Percentiles rank a stretch among this genome's conserved stretches.
Evolutionary conservation across 2,113 vertebrate genomes (phyloP).

Genomic region (Scophthalmus maximus): DNA sequence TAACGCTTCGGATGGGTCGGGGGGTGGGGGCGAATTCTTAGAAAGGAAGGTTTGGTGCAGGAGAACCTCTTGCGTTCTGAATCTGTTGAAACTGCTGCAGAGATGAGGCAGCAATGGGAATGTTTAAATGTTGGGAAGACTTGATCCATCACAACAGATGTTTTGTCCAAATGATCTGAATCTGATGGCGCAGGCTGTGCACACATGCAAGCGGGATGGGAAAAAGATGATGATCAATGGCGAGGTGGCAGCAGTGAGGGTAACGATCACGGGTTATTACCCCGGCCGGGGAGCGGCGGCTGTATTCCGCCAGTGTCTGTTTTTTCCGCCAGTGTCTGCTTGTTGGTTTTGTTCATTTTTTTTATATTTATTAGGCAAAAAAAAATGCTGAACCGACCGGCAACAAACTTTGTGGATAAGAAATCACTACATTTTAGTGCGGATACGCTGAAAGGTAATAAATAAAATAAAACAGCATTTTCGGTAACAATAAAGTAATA

Average conservation of each 20-base stretch:
- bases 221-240: no score
- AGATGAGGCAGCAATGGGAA: constrained; percentile 29
- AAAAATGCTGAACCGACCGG: not conserved
- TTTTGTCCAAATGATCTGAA: not conserved
- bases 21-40: constrained; percentile 47
- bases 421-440: not conserved
- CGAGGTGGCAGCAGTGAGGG: no score
- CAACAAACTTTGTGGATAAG: not conserved
- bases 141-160: constrained; percentile 24
- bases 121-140: constrained; percentile 15
- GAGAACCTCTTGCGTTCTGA: not conserved
- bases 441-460: not conserved
- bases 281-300: no score
- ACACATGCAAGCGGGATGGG: no score
- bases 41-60: constrained; percentile 27
- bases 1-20: constrained; percentile 44
- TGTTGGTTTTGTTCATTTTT: not conserved
- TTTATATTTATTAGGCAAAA: no score
- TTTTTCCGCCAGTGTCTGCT: not conserved
- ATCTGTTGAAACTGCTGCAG: not conserved
- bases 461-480: no score
- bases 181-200: no score
- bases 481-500: no score
- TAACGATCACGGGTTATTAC: not conserved
- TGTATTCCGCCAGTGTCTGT: no score